Evolutionary conservation across 2,888 invertebrate species (phyloP), one percentile per base, ranked within the genome.

Genomic region (Chloromyia formosa): DNA sequence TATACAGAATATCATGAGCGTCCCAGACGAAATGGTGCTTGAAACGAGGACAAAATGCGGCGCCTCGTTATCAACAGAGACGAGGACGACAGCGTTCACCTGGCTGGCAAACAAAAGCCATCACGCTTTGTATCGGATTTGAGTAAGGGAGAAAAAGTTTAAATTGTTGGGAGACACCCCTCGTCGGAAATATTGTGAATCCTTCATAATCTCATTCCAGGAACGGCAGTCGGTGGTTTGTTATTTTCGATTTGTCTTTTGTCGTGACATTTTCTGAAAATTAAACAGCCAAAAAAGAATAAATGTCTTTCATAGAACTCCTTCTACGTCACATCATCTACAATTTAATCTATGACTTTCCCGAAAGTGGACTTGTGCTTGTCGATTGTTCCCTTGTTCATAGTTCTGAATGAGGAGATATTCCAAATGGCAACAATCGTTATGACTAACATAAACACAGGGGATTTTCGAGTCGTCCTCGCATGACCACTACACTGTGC

Each of bases 11-110:
- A 27, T n/a, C 23, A 60, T 23, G 60, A 23, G 14, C 4, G 40
- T n/a, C 40, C 23, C 5, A 18, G 40, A 10, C 12, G 61, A 23
- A 61, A 61, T 61, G 66, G 66, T 68, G 49, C 49, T 68, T 49
- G 14, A 68, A 68, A 68, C n/a, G n/a, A 68, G 66, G 66, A 68
- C 66, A 23, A 68, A 68, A 49, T 49, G 66, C 53, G 20, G 45
- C 66, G 66, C 23, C 49, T 68, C 22, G 66, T 42, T 64, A 42
- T 45, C 66, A 23, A 49, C 66, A 49, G 40, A 62, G 23, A n/a
- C 12, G 49, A 49, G 7, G 16, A 16, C 20, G 23, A 23, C 23
- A 16, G 2, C 10, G 42, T 40, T 62, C 40, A 62, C 23, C 40
- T 23, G 62, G 2, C 1, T 3, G 40, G 2, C 27, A 35, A 35